A percentile compares a stretch with the other conserved stretches of the same genome.
Evolutionary conservation across 2,113 vertebrate species (phyloP).

Genomic region (Cavia porcellus): DNA sequence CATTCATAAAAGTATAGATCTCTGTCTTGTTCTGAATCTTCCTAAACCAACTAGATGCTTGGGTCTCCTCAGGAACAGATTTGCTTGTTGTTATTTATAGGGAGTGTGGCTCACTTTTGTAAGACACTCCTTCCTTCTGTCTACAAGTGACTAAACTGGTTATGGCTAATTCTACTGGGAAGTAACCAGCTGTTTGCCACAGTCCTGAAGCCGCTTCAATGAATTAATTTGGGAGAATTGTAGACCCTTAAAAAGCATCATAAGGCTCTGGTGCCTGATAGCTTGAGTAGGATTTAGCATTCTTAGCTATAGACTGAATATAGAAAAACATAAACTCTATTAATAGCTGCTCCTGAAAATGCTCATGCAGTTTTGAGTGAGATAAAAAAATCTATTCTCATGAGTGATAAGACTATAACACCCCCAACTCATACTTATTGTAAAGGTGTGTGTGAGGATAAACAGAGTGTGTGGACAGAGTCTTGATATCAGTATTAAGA

Average conservation of each 20-base stretch:
- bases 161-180: constrained; percentile 73
- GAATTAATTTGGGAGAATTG: constrained; percentile 72
- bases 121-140: constrained; percentile 63
- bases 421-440: background rate
- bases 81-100: constrained; percentile 15
- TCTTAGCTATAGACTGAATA: constrained; percentile 55
- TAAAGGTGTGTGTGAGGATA: background rate
- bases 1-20: constrained; percentile 32
- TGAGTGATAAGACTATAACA: background rate
- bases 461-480: background rate
- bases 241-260: constrained; percentile 66
- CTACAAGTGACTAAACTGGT: constrained; percentile 67
- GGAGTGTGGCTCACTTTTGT: constrained; percentile 62
- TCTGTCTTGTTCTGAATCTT: constrained; percentile 15
- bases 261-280: constrained; percentile 58
- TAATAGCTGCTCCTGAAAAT: constrained; percentile 62
- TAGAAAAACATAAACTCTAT: constrained; percentile 70
- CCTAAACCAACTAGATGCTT: constrained; percentile 29
- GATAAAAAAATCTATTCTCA: constrained; percentile 39
- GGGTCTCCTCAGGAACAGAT: constrained; percentile 19
- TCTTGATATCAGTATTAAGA: constrained; percentile 24
- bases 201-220: constrained; percentile 58
- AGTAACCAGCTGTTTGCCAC: constrained; percentile 75
- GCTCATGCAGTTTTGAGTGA: background rate
- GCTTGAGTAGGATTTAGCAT: constrained; percentile 72